Evolutionary conservation across 2,113 vertebrate species (phyloP).

Genomic region (Acrocephalus arundinaceus): DNA sequence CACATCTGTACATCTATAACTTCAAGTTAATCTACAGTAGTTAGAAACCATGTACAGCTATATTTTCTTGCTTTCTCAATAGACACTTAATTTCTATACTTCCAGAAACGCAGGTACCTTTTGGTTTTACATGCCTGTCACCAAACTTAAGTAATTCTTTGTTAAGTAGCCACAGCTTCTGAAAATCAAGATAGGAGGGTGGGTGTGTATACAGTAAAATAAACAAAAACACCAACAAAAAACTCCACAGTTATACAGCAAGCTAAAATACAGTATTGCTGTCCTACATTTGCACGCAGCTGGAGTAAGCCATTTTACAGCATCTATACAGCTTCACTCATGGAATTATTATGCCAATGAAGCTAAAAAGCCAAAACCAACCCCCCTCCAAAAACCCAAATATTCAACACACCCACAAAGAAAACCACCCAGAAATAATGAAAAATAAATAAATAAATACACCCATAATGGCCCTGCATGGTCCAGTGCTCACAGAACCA

Average conservation of each 20-base stretch:
- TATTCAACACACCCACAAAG: not conserved
- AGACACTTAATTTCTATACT: not conserved
- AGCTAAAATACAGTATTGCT: not conserved
- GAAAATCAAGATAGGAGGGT: not conserved
- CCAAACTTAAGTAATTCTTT: not conserved
- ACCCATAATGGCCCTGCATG: not conserved
- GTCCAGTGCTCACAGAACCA: accelerated
- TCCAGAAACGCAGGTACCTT: not conserved
- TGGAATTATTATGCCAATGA: not conserved
- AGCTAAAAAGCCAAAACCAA: not conserved
- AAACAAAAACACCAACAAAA: not conserved
- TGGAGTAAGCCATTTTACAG: not conserved
- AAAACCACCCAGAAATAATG: not conserved
- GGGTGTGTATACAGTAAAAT: not conserved
- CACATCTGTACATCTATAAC: not conserved
- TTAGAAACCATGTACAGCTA: not conserved
- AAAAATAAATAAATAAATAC: not conserved
- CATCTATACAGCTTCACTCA: not conserved
- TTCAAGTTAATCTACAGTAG: not conserved
- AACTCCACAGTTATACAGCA: accelerated
- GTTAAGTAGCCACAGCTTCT: not conserved
- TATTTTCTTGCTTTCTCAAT: not conserved
- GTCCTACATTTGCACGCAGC: not conserved
- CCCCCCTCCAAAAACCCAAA: not conserved
- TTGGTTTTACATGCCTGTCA: not conserved